These are phyloP conservation scores for Sus scrofa DNA, from an alignment of 2,113 vertebrate genomes.

Conservation along the genomic window DNA sequence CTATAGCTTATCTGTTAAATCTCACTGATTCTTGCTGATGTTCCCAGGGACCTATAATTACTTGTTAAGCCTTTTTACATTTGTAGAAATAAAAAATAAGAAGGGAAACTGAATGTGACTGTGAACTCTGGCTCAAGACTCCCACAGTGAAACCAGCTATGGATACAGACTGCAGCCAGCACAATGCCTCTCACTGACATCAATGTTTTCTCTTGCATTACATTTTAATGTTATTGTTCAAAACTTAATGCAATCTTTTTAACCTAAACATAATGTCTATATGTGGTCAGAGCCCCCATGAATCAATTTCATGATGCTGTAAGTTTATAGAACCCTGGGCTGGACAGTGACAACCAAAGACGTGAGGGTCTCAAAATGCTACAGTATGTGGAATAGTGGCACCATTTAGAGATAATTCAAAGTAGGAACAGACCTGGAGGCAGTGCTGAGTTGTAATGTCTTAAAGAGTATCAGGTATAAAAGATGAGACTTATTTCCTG, in stretches of 20 bases:
- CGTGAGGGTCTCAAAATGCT: neutral
- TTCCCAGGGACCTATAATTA: neutral
- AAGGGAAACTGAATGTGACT: neutral
- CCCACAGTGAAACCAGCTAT: neutral
- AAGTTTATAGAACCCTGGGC: neutral
- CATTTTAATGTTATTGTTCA: constrained; percentile 5
- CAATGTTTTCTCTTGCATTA: neutral
- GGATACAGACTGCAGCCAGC: neutral
- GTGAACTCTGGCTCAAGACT: neutral
- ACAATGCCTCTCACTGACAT: neutral
- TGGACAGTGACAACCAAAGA: neutral
- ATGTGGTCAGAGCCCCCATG: neutral
- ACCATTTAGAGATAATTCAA: neutral
- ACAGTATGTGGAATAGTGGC: neutral
- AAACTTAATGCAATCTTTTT: neutral
- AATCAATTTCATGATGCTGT: neutral
- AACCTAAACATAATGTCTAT: neutral
- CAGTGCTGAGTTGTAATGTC: neutral
- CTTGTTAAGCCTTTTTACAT: neutral
- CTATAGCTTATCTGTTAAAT: neutral
- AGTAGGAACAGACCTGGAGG: neutral
- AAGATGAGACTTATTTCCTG: neutral
- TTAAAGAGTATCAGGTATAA: neutral
- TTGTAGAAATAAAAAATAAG: neutral
- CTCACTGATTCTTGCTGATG: neutral